These are phyloP conservation scores for Progne subis DNA, from an alignment of 2,113 vertebrate genomes.

Conservation along the genomic window DNA sequence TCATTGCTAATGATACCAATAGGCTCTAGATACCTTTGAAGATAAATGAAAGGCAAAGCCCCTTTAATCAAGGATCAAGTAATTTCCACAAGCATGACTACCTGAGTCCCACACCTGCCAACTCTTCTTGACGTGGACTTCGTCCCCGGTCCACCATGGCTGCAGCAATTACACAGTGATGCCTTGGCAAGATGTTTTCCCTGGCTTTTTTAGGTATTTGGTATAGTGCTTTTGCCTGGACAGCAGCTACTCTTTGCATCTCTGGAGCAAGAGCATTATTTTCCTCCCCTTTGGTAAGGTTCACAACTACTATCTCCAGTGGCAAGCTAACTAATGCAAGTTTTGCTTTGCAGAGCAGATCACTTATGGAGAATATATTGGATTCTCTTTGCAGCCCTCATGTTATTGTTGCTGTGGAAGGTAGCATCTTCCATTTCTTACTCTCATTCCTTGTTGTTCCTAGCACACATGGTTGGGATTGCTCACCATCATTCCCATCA, in stretches of 20 bases:
- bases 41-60: background rate
- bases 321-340: background rate
- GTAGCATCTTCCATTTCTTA: background rate
- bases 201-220: background rate
- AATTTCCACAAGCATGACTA: background rate
- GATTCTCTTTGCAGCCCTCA: background rate
- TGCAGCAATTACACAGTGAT: background rate
- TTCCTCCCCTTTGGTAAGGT: background rate
- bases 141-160: background rate
- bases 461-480: fast-evolving
- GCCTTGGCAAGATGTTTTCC: background rate
- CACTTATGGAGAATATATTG: background rate
- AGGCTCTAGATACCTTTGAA: background rate
- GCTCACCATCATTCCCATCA: background rate
- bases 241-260: background rate
- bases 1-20: background rate
- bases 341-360: background rate
- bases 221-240: background rate
- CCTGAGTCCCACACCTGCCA: background rate
- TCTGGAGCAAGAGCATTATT: background rate
- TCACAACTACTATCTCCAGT: background rate
- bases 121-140: background rate
- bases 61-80: background rate
- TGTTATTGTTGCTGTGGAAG: background rate
- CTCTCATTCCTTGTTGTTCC: background rate